Evolutionary conservation across 2,113 vertebrate genomes (phyloP).

Genomic region (Machaerirhynchus nigripectus): DNA sequence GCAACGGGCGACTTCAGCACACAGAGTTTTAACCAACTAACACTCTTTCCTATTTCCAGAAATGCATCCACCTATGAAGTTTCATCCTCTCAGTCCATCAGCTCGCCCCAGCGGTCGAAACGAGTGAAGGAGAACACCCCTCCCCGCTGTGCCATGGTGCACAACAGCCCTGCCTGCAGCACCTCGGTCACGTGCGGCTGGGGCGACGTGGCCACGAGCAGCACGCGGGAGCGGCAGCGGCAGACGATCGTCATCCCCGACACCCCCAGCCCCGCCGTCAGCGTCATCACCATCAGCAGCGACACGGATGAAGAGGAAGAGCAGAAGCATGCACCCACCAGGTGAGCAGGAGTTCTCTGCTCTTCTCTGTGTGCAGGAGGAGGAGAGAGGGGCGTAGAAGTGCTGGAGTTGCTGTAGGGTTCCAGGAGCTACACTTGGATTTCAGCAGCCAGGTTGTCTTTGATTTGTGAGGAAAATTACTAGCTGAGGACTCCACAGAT

Average conservation of each 20-base stretch:
- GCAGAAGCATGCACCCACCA: conserved; percentile 88
- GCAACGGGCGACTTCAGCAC: fast-evolving
- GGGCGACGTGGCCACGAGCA: conserved; percentile 81
- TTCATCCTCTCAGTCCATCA: conserved; percentile 87
- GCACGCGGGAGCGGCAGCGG: conserved; percentile 81
- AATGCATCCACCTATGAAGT: conserved; percentile 91
- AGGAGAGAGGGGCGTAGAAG: neutral
- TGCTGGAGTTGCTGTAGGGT: neutral
- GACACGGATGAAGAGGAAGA: conserved; percentile 98
- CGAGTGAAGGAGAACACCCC: conserved; percentile 98
- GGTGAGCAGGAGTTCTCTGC: conserved; percentile 68
- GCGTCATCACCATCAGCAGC: conserved; percentile 99
- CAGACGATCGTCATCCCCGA: conserved; percentile 97
- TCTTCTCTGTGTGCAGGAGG: neutral
- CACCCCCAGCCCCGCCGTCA: conserved; percentile 96
- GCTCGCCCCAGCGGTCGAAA: conserved; percentile 94
- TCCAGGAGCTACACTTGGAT: neutral
- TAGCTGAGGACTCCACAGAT: neutral
- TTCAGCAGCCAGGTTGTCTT: neutral
- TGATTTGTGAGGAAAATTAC: neutral
- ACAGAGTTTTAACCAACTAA: neutral
- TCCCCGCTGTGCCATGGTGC: conserved; percentile 89
- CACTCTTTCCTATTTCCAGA: conserved; percentile 58
- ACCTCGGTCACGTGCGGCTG: conserved; percentile 78
- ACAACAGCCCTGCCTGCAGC: conserved; percentile 81